Conservation (phyloP, 2,113 vertebrate genomes). For the Caretta caretta region DNA sequence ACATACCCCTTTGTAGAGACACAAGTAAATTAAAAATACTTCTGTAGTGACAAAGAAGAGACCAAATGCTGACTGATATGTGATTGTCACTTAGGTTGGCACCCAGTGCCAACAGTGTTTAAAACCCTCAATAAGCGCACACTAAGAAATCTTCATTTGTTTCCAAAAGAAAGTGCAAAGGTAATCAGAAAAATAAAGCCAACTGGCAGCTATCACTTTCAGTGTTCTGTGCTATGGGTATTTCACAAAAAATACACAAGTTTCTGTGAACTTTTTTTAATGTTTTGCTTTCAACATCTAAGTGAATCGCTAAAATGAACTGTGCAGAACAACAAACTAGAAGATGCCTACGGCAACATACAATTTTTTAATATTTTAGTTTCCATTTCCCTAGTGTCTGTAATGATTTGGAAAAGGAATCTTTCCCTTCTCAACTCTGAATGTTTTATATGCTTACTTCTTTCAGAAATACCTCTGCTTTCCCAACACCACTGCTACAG, state of each 20-base stretch:
- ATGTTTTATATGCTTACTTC: neutral
- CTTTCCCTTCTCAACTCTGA: neutral
- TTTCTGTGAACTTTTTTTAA: neutral
- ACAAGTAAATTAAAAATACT: neutral
- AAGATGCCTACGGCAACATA: conserved; percentile 10
- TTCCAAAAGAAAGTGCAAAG: neutral
- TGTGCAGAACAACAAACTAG: neutral
- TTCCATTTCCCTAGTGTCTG: neutral
- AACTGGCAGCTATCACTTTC: neutral
- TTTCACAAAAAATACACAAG: neutral
- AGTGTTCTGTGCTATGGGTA: neutral
- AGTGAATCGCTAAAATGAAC: neutral
- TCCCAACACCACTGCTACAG: neutral
- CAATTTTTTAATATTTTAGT: conserved; percentile 9
- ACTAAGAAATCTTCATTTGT: neutral
- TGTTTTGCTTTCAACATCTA: neutral
- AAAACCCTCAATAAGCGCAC: fast-evolving
- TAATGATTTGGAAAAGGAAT: conserved; percentile 25
- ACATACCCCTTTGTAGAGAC: neutral
- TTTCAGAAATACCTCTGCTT: conserved; percentile 34
- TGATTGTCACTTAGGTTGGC: neutral
- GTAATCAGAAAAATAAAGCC: neutral
- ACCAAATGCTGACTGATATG: fast-evolving
- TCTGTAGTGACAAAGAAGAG: neutral
- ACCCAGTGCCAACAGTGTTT: neutral